These are phyloP conservation scores for Isichthys henryi DNA, from an alignment of 2,113 vertebrate genomes.

Conservation along the genomic window DNA sequence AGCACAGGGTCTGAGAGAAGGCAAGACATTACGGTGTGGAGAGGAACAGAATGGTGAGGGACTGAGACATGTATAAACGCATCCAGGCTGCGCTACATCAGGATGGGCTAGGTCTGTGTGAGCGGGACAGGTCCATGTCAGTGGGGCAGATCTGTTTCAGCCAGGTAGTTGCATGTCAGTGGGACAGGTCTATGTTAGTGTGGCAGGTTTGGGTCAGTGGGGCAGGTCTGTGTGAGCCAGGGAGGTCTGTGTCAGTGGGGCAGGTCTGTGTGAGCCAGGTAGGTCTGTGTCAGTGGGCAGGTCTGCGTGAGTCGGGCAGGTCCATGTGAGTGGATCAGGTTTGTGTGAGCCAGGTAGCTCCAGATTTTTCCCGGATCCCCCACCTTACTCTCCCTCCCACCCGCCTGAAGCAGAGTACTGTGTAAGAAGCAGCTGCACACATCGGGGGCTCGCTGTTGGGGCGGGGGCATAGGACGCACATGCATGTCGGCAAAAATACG, in stretches of 20 bases:
- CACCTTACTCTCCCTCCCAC: conserved; percentile 2
- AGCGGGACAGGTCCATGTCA: not conserved
- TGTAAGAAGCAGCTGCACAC: conserved; percentile 10
- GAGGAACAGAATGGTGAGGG: not conserved
- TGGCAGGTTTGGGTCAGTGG: too few relatives aligned
- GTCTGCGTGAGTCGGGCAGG: not conserved
- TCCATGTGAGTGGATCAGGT: not conserved
- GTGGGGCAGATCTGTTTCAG: not conserved
- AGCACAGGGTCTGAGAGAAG: not conserved
- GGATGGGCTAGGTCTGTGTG: not conserved
- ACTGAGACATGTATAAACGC: not conserved
- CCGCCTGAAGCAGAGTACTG: not conserved
- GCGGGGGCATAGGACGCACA: not conserved
- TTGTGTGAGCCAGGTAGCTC: not conserved
- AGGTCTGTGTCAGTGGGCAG: not conserved
- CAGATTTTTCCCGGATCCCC: not conserved
- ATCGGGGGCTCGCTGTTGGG: not conserved
- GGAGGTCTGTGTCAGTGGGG: too few relatives aligned
- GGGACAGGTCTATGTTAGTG: too few relatives aligned
- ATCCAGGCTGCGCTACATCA: not conserved
- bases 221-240: too few relatives aligned
- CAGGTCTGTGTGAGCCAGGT: not conserved
- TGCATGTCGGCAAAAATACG: not conserved
- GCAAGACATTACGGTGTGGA: not conserved
- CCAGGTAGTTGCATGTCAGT: not conserved